Percentiles rank a stretch among this genome's conserved stretches.
phyloP scores from a whole-genome alignment of 2,888 invertebrate genomes.

The Spialia ferax region DNA sequence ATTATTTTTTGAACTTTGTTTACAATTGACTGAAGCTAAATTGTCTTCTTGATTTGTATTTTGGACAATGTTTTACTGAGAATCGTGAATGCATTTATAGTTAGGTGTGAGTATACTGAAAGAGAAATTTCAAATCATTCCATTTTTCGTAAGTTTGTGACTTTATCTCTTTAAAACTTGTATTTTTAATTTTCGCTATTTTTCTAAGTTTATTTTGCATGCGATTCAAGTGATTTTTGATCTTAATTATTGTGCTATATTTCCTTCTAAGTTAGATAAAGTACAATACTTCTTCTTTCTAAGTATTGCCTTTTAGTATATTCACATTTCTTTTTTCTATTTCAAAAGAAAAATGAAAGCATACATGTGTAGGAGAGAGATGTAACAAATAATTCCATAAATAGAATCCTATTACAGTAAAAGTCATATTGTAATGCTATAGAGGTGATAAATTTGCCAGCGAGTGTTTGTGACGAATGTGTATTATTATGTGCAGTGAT shows the following conservation, averaged over 20 bases:
- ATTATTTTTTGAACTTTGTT: conserved; percentile 76
- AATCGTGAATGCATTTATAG: conserved; percentile 74
- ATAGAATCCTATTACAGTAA: conserved; percentile 74
- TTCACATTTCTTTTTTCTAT: conserved; percentile 72
- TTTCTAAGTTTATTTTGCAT: conserved; percentile 77
- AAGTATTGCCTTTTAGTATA: conserved; percentile 76
- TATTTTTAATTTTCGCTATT: conserved; percentile 71
- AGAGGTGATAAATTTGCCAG: conserved; percentile 74
- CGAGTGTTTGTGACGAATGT: conserved; percentile 77
- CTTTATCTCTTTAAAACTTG: conserved; percentile 61
- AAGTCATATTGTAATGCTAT: conserved; percentile 81
- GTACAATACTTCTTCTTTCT: conserved; percentile 59
- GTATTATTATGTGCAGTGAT: conserved; percentile 77
- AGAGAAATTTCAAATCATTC: conserved; percentile 81
- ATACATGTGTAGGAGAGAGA: conserved; percentile 62
- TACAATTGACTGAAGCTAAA: conserved; percentile 81
- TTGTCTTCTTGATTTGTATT: conserved; percentile 72
- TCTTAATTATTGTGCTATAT: conserved; percentile 57
- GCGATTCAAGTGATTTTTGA: conserved; percentile 62
- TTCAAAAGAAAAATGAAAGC: conserved; percentile 86
- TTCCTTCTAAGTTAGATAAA: conserved; percentile 61
- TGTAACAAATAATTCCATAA: conserved; percentile 78
- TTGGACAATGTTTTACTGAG: conserved; percentile 64
- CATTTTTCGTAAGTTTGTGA: conserved; percentile 75
- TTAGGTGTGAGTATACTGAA: conserved; percentile 81